Conservation (phyloP, 1,140 invertebrate species). For the Homarus americanus region DNA sequence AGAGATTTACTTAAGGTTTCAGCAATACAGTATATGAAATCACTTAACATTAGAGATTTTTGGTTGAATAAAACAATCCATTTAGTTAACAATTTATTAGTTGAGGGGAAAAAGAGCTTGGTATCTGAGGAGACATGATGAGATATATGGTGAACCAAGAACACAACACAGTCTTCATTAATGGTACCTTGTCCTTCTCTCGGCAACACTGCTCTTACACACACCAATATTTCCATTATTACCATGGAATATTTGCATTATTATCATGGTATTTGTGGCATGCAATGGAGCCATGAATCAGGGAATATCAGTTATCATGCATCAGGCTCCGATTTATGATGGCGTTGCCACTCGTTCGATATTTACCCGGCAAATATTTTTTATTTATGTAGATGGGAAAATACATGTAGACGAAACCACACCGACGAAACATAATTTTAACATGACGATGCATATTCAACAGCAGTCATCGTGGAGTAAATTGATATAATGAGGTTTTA, state of each 20-base stretch:
- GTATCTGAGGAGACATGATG: not conserved
- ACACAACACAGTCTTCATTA: conserved; percentile 10
- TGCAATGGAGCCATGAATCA: conserved; percentile 39
- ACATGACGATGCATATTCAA: conserved; percentile 12
- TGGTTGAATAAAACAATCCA: not conserved
- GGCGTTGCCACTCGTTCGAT: not conserved
- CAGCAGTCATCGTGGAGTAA: not conserved
- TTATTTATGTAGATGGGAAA: too few species aligned
- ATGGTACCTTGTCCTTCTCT: conserved; percentile 1
- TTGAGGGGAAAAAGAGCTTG: not conserved
- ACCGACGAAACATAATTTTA: not conserved
- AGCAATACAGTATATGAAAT: too few species aligned
- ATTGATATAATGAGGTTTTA: conserved; percentile 19
- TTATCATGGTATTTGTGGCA: conserved; percentile 30
- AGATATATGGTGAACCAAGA: not conserved
- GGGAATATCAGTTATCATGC: conserved; percentile 14
- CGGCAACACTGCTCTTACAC: conserved; percentile 11
- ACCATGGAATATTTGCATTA: not conserved
- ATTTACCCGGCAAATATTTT: not conserved
- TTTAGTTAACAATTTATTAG: conserved; percentile 38
- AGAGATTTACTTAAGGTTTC: too few species aligned
- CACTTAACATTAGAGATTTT: too few species aligned
- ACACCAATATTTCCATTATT: conserved; percentile 13
- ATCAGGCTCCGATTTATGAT: conserved; percentile 15
- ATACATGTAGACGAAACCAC: not conserved